A percentile compares a stretch with the other conserved stretches of the same genome.
phyloP scores from a whole-genome alignment of 2,888 invertebrate genomes.

The Hipparchia semele region DNA sequence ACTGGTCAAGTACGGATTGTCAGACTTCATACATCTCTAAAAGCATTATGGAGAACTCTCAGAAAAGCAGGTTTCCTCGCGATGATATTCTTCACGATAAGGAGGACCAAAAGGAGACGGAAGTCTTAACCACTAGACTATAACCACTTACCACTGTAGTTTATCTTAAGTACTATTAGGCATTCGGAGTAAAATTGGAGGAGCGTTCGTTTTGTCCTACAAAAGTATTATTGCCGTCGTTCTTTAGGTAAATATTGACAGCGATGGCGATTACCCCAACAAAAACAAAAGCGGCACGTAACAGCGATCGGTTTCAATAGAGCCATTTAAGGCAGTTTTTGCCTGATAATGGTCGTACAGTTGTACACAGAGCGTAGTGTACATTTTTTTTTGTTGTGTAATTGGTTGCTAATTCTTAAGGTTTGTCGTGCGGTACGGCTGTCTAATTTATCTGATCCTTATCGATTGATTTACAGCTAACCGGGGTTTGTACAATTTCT shows the following conservation, averaged over 20 bases:
- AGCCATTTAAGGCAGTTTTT: conserved; percentile 59
- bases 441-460: conserved; percentile 52
- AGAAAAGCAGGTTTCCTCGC: too few species aligned
- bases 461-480: conserved; percentile 58
- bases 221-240: conserved; percentile 29
- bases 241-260: conserved; percentile 48
- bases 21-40: too few species aligned
- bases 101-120: too few species aligned
- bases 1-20: too few species aligned
- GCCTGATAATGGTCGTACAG: conserved; percentile 49
- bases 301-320: conserved; percentile 62
- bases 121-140: too few species aligned
- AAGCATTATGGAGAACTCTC: too few species aligned
- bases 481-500: conserved; percentile 48
- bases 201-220: not conserved
- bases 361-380: conserved; percentile 34
- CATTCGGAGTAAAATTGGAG: not conserved
- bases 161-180: not conserved
- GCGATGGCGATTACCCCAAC: conserved; percentile 36
- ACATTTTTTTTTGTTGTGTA: conserved; percentile 53
- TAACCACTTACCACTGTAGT: too few species aligned
- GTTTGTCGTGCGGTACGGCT: conserved; percentile 50
- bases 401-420: conserved; percentile 62
- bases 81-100: too few species aligned
- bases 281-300: conserved; percentile 59